These are phyloP conservation scores for Eurystomus gularis DNA, from an alignment of 2,113 vertebrate species.

Conservation along the genomic window DNA sequence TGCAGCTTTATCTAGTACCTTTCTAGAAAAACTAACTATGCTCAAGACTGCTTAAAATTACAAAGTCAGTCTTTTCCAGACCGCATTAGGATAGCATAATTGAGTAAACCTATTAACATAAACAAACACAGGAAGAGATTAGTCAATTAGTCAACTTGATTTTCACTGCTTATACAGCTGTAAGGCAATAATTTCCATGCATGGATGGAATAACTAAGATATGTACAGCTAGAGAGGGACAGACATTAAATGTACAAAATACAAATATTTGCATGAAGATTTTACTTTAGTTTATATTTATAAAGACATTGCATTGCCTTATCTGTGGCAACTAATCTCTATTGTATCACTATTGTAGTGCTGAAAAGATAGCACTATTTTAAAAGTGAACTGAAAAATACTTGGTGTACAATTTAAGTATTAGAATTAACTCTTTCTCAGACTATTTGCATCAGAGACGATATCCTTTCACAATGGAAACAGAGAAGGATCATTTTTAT, in stretches of 20 bases:
- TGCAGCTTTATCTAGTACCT: background rate
- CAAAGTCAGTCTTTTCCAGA: background rate
- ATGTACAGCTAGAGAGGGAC: background rate
- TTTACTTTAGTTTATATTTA: background rate
- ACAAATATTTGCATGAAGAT: background rate
- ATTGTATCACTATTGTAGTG: background rate
- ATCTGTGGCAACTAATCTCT: background rate
- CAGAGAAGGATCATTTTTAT: background rate
- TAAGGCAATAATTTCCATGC: background rate
- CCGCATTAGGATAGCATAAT: background rate
- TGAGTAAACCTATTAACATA: conserved; percentile 19
- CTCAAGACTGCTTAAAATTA: background rate
- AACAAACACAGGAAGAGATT: conserved; percentile 7
- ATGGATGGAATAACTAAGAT: background rate
- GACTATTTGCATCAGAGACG: background rate
- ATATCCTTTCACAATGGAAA: background rate
- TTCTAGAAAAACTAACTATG: background rate
- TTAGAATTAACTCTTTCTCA: background rate
- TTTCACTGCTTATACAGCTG: conserved; percentile 30
- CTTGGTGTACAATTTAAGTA: background rate
- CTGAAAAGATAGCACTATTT: background rate
- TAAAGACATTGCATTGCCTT: background rate
- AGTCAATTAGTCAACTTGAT: conserved; percentile 10
- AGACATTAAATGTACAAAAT: background rate
- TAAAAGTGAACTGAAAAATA: background rate